phyloP scores from a whole-genome alignment of 1,140 invertebrate species.

The Dryas iulia region DNA sequence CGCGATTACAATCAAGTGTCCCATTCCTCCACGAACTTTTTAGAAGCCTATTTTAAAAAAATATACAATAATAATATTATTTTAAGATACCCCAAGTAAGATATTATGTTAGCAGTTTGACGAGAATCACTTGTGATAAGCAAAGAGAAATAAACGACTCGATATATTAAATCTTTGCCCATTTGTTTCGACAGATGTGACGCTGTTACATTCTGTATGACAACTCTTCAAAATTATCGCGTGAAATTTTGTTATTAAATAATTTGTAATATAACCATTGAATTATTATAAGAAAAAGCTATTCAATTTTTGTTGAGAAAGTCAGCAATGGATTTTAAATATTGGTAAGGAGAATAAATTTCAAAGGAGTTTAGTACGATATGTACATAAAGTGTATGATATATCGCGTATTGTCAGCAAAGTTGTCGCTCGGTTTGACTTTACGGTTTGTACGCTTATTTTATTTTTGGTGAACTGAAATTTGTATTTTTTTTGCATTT shows the following conservation, averaged over 20 bases:
- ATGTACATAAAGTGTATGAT: slow-evolving; percentile 26
- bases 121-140: slow-evolving; percentile 6
- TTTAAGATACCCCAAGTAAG: background rate
- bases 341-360: background rate
- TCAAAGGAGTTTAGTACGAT: background rate
- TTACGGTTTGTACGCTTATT: slow-evolving; percentile 14
- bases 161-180: slow-evolving; percentile 27
- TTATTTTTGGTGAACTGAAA: slow-evolving; percentile 20
- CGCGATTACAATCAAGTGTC: background rate
- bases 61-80: too few relatives aligned
- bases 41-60: too few relatives aligned
- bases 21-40: too few relatives aligned
- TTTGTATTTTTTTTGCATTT: slow-evolving; percentile 8
- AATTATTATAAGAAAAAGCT: background rate
- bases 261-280: background rate
- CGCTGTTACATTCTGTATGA: slow-evolving; percentile 18
- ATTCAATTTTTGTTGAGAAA: background rate
- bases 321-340: slow-evolving; percentile 1
- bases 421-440: slow-evolving; percentile 24
- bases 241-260: background rate
- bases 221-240: slow-evolving; percentile 1
- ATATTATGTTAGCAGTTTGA: background rate
- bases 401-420: slow-evolving; percentile 18
- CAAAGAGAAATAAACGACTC: slow-evolving; percentile 10
- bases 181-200: slow-evolving; percentile 27